Evolutionary conservation across 1,140 invertebrate genomes (phyloP).

Genomic region (Caenorhabditis remanei): DNA sequence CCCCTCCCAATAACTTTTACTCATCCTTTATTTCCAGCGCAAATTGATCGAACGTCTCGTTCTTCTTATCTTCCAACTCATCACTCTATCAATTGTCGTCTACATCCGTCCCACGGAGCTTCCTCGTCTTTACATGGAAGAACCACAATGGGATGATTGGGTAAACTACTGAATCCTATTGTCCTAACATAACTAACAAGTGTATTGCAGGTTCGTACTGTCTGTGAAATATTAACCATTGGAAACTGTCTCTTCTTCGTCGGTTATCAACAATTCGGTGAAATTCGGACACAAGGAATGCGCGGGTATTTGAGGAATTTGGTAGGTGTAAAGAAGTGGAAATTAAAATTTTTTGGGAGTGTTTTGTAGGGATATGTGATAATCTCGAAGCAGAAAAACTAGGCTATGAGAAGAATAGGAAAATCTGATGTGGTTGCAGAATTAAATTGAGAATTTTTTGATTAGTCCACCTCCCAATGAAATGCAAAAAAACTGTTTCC

Average conservation of each 20-base stretch:
- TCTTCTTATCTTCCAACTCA: constrained; percentile 87
- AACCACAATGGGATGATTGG: constrained; percentile 78
- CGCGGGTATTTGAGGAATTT: constrained; percentile 90
- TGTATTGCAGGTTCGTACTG: constrained; percentile 81
- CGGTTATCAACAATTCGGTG: constrained; percentile 90
- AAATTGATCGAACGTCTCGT: constrained; percentile 92
- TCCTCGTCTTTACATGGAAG: constrained; percentile 80
- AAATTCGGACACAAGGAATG: constrained; percentile 92
- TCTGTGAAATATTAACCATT: constrained; percentile 88
- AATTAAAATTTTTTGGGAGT: constrained; percentile 52
- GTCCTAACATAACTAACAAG: constrained; percentile 41
- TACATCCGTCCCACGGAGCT: constrained; percentile 85
- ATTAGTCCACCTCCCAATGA: no score
- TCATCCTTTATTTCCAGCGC: constrained; percentile 80
- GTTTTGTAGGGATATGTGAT: no score
- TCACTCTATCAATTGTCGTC: constrained; percentile 89
- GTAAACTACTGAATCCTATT: constrained; percentile 60
- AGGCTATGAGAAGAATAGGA: no score
- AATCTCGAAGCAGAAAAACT: no score
- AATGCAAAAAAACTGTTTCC: no score
- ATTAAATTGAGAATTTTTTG: no score
- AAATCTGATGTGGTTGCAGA: no score
- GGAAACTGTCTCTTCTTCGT: constrained; percentile 88
- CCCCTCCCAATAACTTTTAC: background rate
- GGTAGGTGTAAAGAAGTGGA: constrained; percentile 82